phyloP scores from a whole-genome alignment of 2,797 vertebrate species.

The Melanotaenia pygmaea region DNA sequence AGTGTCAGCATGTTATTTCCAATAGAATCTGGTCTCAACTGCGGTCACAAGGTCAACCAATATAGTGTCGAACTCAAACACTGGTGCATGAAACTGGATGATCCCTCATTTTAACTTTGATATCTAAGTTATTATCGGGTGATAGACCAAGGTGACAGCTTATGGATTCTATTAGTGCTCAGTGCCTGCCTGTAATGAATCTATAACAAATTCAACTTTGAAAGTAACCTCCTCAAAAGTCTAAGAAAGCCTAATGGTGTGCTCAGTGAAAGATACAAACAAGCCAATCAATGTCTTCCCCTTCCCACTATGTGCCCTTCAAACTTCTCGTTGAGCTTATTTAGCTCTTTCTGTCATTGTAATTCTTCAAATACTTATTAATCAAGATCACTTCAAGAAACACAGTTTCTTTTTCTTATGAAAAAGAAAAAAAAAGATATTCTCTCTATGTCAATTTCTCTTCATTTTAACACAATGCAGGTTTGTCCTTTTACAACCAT shows the following conservation, averaged over 20 bases:
- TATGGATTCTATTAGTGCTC: slow-evolving; percentile 15
- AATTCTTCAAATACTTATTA: slow-evolving; percentile 15
- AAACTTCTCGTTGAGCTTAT: slow-evolving; percentile 32
- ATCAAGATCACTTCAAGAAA: slow-evolving; percentile 53
- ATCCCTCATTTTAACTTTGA: slow-evolving; percentile 7
- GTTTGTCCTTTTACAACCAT: slow-evolving; percentile 52
- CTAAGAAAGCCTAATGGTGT: slow-evolving; percentile 24
- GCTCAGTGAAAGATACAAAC: slow-evolving; percentile 43
- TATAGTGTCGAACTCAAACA: background rate
- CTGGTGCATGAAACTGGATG: background rate
- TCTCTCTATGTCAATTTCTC: slow-evolving; percentile 40
- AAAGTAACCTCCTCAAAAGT: slow-evolving; percentile 28
- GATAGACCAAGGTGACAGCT: background rate
- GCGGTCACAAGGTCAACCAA: slow-evolving; percentile 10
- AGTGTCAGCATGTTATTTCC: background rate
- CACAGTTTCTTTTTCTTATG: slow-evolving; percentile 21
- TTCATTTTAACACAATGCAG: slow-evolving; percentile 21
- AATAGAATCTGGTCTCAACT: background rate
- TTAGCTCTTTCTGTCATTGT: slow-evolving; percentile 42
- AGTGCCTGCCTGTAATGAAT: slow-evolving; percentile 33
- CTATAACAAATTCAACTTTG: slow-evolving; percentile 36
- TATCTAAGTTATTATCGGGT: background rate
- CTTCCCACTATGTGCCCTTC: slow-evolving; percentile 16
- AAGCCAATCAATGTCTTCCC: slow-evolving; percentile 46
- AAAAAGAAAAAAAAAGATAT: background rate